These are phyloP conservation scores for Cyclura pinguis DNA, from an alignment of 2,797 vertebrate species.

Conservation along the genomic window DNA sequence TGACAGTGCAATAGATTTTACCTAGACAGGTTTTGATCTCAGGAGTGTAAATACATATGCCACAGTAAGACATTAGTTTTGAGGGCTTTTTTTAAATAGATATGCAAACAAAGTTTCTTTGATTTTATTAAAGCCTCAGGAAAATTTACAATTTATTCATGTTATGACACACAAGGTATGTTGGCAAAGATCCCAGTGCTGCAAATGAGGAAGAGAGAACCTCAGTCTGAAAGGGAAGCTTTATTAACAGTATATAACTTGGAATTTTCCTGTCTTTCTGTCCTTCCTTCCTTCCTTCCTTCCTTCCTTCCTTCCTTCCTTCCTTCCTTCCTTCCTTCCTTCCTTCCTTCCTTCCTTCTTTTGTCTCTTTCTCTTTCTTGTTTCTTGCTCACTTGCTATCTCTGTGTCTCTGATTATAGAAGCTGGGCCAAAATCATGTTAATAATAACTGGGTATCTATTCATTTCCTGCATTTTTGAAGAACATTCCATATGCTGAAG, in stretches of 20 bases:
- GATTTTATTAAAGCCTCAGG: conserved; percentile 57
- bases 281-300: conserved; percentile 37
- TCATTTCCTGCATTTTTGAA: conserved; percentile 42
- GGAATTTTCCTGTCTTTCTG: conserved; percentile 24
- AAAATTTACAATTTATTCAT: conserved; percentile 57
- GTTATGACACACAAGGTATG: conserved; percentile 37
- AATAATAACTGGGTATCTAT: conserved; percentile 12
- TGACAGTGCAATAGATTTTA: conserved; percentile 46
- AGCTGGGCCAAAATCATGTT: conserved; percentile 10
- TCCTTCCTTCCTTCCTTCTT: conserved; percentile 41
- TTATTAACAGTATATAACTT: conserved; percentile 31
- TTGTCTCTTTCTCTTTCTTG: too few species aligned
- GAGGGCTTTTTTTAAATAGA: conserved; percentile 41
- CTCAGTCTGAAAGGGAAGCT: conserved; percentile 30
- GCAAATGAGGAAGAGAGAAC: conserved; percentile 40
- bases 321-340: background rate
- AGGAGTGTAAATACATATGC: conserved; percentile 38
- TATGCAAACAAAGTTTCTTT: conserved; percentile 43
- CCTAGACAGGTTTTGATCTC: conserved; percentile 56
- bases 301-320: too few species aligned
- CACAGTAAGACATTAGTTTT: conserved; percentile 39
- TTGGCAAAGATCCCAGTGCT: conserved; percentile 46
- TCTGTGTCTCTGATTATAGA: too few species aligned
- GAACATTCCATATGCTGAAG: conserved; percentile 49
- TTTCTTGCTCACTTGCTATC: too few species aligned